These are phyloP conservation scores for Nebria brevicollis DNA, from an alignment of 2,888 invertebrate species.

Conservation along the genomic window DNA sequence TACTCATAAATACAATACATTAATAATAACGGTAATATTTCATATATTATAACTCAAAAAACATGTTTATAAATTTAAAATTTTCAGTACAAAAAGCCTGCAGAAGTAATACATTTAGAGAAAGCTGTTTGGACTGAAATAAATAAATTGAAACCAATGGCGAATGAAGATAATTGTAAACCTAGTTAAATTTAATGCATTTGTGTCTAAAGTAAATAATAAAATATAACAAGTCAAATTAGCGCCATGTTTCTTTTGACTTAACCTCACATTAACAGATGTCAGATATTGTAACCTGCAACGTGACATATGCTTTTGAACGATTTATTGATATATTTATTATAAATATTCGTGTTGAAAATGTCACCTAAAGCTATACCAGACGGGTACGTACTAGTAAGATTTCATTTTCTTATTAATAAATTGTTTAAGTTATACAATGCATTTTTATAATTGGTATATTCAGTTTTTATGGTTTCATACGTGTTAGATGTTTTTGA, in stretches of 20 bases:
- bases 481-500: too few species aligned
- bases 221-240: not conserved
- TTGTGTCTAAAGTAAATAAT: slow-evolving; percentile 1
- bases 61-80: slow-evolving; percentile 48
- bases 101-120: slow-evolving; percentile 75
- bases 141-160: slow-evolving; percentile 55
- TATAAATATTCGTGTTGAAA: slow-evolving; percentile 2
- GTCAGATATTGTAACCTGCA: not conserved
- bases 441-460: not conserved
- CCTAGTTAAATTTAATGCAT: slow-evolving; percentile 55
- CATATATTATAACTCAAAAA: slow-evolving; percentile 46
- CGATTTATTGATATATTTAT: not conserved
- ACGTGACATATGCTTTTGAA: not conserved
- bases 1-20: slow-evolving; percentile 78
- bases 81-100: slow-evolving; percentile 82
- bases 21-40: slow-evolving; percentile 76
- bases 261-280: not conserved
- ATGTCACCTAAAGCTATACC: not conserved
- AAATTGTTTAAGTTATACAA: not conserved
- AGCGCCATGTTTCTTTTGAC: not conserved
- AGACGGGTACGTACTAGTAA: not conserved
- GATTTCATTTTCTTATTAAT: not conserved
- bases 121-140: slow-evolving; percentile 65
- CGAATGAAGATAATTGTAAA: slow-evolving; percentile 58
- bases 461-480: too few species aligned